Evolutionary conservation across 2,797 vertebrate species (phyloP).

Genomic region (Euphonia xanthogaster): DNA sequence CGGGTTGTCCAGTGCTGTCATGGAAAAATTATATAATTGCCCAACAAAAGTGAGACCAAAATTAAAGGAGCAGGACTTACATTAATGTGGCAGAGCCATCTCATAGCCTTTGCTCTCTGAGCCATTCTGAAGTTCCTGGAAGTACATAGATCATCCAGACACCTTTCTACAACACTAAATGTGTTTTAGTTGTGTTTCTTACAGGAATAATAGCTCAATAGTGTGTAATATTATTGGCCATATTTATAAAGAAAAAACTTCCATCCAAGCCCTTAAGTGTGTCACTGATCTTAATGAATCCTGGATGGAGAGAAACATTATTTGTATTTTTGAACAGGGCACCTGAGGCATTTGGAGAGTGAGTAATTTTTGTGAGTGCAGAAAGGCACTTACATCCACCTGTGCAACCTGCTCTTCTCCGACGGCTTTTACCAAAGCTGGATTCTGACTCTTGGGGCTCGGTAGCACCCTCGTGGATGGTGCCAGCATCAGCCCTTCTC

Average conservation of each 20-base stretch:
- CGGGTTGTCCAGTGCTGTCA: neutral
- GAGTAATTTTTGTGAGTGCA: neutral
- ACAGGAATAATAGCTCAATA: neutral
- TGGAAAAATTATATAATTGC: neutral
- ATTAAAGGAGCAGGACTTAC: neutral
- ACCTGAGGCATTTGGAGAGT: neutral
- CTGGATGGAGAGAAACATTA: neutral
- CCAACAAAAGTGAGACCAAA: neutral
- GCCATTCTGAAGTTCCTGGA: neutral
- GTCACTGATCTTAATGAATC: neutral
- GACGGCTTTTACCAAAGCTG: neutral
- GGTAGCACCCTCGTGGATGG: accelerated
- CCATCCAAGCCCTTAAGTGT: neutral
- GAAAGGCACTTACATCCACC: neutral
- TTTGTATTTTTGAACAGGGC: neutral
- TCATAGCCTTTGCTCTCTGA: neutral
- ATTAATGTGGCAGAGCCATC: neutral
- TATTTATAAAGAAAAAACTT: neutral
- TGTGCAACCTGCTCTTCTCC: neutral
- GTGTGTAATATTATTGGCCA: neutral
- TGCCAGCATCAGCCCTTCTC: neutral
- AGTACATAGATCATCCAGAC: neutral
- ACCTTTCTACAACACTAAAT: neutral
- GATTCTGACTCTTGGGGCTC: neutral
- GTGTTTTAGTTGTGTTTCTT: neutral